A percentile compares a stretch with the other conserved stretches of the same genome.
These are phyloP conservation scores for Molorchus minor DNA, from an alignment of 2,888 invertebrate genomes.

Conservation along the genomic window DNA sequence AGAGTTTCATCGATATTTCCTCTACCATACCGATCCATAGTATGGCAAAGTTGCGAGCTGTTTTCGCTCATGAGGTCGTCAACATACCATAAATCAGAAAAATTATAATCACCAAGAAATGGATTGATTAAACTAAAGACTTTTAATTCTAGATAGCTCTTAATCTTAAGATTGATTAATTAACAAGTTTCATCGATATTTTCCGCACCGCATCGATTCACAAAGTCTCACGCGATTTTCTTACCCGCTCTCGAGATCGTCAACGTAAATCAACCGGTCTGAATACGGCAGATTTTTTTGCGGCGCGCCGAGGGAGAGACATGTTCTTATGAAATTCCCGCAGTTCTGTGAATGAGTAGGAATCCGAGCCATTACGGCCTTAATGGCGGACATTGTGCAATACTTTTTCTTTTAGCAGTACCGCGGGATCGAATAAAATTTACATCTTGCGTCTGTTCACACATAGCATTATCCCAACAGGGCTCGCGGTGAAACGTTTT, in stretches of 20 bases:
- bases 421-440: conserved; percentile 51
- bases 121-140: too few species aligned
- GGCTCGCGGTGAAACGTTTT: conserved; percentile 2
- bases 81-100: too few species aligned
- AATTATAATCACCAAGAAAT: too few species aligned
- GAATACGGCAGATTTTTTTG: too few species aligned
- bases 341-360: conserved; percentile 54
- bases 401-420: conserved; percentile 53
- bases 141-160: too few species aligned
- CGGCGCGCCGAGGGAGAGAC: conserved; percentile 38
- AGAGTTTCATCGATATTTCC: too few species aligned
- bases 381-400: conserved; percentile 53
- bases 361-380: conserved; percentile 51
- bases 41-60: too few species aligned
- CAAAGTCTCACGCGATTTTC: conserved; percentile 18
- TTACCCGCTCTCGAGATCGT: too few species aligned
- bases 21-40: too few species aligned
- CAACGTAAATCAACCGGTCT: too few species aligned
- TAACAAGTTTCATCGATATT: background rate
- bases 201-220: conserved; percentile 33
- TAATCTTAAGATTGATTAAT: conserved; percentile 1
- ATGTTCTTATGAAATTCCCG: conserved; percentile 54
- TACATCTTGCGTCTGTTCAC: conserved; percentile 53
- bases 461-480: conserved; percentile 50
- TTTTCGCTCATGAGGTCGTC: too few species aligned